Evolutionary conservation across 1,140 invertebrate genomes (phyloP).

Genomic region (Phymorhynchus buccinoides): DNA sequence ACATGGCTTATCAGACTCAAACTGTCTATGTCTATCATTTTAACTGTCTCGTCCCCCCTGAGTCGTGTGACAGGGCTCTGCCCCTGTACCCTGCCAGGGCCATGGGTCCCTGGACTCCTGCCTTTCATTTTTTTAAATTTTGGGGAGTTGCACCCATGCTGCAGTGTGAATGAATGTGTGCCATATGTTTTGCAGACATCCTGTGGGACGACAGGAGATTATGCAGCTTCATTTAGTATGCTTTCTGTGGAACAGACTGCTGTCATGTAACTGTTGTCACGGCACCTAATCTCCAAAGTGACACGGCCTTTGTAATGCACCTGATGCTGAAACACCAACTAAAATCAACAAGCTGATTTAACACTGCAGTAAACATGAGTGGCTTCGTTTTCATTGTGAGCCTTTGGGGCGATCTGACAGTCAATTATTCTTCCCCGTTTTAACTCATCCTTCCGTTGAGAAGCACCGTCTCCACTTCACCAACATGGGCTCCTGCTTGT

Average conservation of each 20-base stretch:
- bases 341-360: not conserved
- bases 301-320: not conserved
- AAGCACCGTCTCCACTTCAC: not conserved
- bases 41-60: too few relatives aligned
- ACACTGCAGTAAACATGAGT: not conserved
- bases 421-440: too few relatives aligned
- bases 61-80: too few relatives aligned
- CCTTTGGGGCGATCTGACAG: not conserved
- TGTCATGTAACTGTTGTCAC: too few relatives aligned
- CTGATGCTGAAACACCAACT: too few relatives aligned
- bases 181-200: not conserved
- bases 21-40: too few relatives aligned
- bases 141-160: not conserved
- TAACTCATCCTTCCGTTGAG: not conserved
- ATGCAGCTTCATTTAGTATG: not conserved
- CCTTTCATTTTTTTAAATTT: too few relatives aligned
- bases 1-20: too few relatives aligned
- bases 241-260: not conserved
- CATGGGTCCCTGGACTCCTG: too few relatives aligned
- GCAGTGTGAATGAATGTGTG: not conserved
- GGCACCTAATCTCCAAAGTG: not conserved
- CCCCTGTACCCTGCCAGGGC: too few relatives aligned
- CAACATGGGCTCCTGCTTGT: constrained; percentile 32
- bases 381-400: not conserved
- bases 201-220: not conserved